Evolutionary conservation across 23 tunicate genomes (phyloP).

Genomic region (Corella eumyota): DNA sequence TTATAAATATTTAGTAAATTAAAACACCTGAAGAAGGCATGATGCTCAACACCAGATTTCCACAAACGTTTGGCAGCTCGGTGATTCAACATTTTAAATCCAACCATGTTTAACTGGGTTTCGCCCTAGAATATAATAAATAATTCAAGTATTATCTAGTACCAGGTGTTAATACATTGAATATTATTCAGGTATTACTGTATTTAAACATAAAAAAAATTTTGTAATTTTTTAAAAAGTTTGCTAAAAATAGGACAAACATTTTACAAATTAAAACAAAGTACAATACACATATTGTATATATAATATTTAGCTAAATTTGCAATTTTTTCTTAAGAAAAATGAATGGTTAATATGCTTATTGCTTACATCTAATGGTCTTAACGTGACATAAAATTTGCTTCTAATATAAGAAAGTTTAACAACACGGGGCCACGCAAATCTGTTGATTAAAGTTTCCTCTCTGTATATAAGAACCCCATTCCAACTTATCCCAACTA

Average conservation of each 20-base stretch:
- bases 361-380: slow-evolving; percentile 83
- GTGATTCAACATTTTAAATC: slow-evolving; percentile 70
- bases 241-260: neutral
- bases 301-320: too few species aligned
- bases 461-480: slow-evolving; percentile 69
- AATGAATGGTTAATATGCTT: too few species aligned
- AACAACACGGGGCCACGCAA: slow-evolving; percentile 82
- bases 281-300: too few species aligned
- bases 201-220: neutral
- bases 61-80: slow-evolving; percentile 65
- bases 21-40: slow-evolving; percentile 85
- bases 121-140: slow-evolving; percentile 33
- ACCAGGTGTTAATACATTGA: neutral
- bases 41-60: slow-evolving; percentile 84
- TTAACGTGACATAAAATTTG: slow-evolving; percentile 61
- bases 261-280: too few species aligned
- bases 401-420: slow-evolving; percentile 71
- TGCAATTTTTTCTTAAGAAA: too few species aligned
- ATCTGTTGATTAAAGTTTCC: slow-evolving; percentile 46
- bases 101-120: slow-evolving; percentile 45
- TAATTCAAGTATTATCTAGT: too few species aligned
- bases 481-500: slow-evolving; percentile 77
- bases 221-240: neutral
- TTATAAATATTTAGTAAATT: too few species aligned
- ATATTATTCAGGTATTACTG: too few species aligned